Conservation (phyloP, 1,140 invertebrate genomes). For the Leptinotarsa defecta region DNA sequence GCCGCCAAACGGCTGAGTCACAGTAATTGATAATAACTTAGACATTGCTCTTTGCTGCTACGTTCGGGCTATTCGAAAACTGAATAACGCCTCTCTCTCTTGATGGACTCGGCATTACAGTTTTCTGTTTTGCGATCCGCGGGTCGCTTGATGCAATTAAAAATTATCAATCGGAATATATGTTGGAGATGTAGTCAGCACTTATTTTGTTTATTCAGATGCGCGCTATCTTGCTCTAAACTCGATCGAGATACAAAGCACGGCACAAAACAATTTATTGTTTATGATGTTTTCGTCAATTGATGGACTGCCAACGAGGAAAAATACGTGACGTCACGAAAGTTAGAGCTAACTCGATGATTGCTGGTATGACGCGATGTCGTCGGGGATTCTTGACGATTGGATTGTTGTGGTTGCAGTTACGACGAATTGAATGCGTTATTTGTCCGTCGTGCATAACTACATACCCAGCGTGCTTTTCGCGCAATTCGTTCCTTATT, state of each 20-base stretch:
- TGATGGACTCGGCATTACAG: constrained; percentile 31
- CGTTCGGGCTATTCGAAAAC: constrained; percentile 37
- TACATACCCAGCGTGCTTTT: too few relatives aligned
- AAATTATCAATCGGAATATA: constrained; percentile 19
- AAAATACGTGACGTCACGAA: constrained; percentile 8
- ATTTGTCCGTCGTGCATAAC: too few relatives aligned
- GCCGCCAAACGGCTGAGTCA: constrained; percentile 56
- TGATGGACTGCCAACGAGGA: neutral
- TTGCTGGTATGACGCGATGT: neutral
- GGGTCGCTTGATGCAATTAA: constrained; percentile 20
- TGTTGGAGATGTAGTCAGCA: constrained; percentile 14
- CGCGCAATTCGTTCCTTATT: too few relatives aligned
- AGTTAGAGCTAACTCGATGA: neutral
- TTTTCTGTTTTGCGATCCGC: constrained; percentile 26
- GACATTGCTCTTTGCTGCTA: constrained; percentile 53
- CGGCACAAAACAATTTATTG: constrained; percentile 19
- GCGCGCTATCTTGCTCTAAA: neutral
- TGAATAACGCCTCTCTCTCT: constrained; percentile 37
- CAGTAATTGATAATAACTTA: constrained; percentile 59
- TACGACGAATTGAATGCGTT: too few relatives aligned
- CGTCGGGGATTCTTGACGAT: neutral
- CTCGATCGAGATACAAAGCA: neutral
- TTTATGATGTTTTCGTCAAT: constrained; percentile 18
- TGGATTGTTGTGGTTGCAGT: neutral
- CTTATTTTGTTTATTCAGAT: constrained; percentile 14